These are phyloP conservation scores for Dermolepida albohirtum DNA, from an alignment of 2,888 invertebrate species.

Conservation along the genomic window DNA sequence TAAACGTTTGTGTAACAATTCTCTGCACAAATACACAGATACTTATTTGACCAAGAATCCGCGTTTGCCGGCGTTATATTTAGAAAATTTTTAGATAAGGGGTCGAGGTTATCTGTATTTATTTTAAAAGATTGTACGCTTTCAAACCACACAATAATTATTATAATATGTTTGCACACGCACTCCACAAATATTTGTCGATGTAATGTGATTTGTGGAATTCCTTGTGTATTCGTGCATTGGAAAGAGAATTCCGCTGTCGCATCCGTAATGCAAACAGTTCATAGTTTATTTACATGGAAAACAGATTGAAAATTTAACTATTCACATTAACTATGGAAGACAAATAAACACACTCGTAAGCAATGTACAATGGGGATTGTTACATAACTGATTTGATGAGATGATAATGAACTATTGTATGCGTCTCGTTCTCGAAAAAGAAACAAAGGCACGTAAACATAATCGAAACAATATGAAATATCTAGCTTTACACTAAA, in stretches of 20 bases:
- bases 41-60: slow-evolving; percentile 9
- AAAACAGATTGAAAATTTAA: slow-evolving; percentile 22
- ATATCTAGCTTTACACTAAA: no score
- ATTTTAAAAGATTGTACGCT: slow-evolving; percentile 26
- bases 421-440: no score
- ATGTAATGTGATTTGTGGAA: slow-evolving; percentile 35
- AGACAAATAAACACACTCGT: slow-evolving; percentile 10
- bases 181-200: slow-evolving; percentile 34
- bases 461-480: no score
- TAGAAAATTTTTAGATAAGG: slow-evolving; percentile 38
- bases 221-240: slow-evolving; percentile 11
- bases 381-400: neutral
- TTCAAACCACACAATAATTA: slow-evolving; percentile 19
- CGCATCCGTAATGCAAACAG: slow-evolving; percentile 27
- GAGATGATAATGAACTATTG: no score
- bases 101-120: slow-evolving; percentile 39
- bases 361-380: neutral
- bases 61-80: slow-evolving; percentile 32
- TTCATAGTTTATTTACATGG: slow-evolving; percentile 17
- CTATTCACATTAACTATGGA: slow-evolving; percentile 4
- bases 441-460: no score
- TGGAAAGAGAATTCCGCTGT: neutral
- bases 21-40: neutral
- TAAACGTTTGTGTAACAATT: neutral
- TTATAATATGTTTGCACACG: slow-evolving; percentile 32